phyloP scores from a whole-genome alignment of 2,888 invertebrate genomes.

The Tachina fera region DNA sequence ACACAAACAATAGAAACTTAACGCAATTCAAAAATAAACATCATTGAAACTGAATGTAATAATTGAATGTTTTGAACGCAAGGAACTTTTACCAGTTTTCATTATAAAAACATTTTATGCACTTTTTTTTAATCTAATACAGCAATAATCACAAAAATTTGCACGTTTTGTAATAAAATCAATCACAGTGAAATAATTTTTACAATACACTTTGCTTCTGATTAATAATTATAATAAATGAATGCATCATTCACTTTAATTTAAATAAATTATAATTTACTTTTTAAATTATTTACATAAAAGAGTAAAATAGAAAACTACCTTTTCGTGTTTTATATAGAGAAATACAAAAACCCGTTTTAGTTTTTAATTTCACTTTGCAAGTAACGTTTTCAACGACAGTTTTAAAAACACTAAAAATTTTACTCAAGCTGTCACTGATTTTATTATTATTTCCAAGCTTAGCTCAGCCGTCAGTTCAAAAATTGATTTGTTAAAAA shows the following conservation, averaged over 20 bases:
- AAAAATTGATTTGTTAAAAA: conserved; percentile 20
- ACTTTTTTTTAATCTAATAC: not conserved
- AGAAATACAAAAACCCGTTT: not conserved
- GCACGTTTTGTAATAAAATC: conserved; percentile 28
- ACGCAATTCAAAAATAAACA: conserved; percentile 32
- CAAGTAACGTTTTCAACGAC: conserved; percentile 63
- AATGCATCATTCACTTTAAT: conserved; percentile 37
- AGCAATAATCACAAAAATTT: conserved; percentile 3
- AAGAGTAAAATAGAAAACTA: conserved; percentile 9
- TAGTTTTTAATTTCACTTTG: conserved; percentile 39
- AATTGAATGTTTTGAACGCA: conserved; percentile 21
- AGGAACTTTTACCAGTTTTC: conserved; percentile 51
- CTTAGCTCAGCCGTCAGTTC: conserved; percentile 46
- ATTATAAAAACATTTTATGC: conserved; percentile 22
- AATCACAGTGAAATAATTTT: conserved; percentile 16
- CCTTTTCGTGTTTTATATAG: conserved; percentile 27
- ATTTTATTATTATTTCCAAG: conserved; percentile 69
- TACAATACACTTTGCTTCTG: not conserved
- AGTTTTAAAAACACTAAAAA: conserved; percentile 70
- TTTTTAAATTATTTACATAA: not conserved
- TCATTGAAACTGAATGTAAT: conserved; percentile 13
- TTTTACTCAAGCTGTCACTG: conserved; percentile 58
- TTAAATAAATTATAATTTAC: conserved; percentile 15
- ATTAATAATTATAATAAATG: conserved; percentile 9
- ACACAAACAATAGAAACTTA: conserved; percentile 27